These are phyloP conservation scores for Cromileptes altivelis DNA, from an alignment of 2,113 vertebrate genomes.

Conservation along the genomic window DNA sequence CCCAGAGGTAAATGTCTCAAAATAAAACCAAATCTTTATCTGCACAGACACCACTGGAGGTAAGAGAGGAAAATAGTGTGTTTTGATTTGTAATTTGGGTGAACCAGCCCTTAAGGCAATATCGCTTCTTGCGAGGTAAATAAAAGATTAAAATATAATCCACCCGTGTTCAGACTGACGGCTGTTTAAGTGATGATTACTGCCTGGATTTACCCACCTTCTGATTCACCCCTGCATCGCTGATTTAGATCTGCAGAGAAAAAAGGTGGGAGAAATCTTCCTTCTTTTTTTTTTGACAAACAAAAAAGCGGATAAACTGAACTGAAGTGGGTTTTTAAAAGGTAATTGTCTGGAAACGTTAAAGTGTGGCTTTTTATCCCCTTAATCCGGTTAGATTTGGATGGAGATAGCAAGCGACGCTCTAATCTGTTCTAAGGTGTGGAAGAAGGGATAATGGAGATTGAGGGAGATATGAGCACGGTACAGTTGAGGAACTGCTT, in stretches of 20 bases:
- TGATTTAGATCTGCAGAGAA: conserved; percentile 53
- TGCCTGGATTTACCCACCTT: conserved; percentile 62
- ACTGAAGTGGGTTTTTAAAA: conserved; percentile 63
- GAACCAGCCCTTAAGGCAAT: conserved; percentile 36
- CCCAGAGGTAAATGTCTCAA: not conserved
- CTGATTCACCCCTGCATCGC: conserved; percentile 41
- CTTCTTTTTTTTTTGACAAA: conserved; percentile 6
- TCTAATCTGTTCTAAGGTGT: conserved; percentile 80
- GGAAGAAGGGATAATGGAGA: conserved; percentile 76
- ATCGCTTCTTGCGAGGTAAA: conserved; percentile 42
- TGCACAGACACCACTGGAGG: not conserved
- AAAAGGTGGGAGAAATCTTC: conserved; percentile 57
- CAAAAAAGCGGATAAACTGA: conserved; percentile 45
- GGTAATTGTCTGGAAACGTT: conserved; percentile 79
- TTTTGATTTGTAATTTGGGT: conserved; percentile 51
- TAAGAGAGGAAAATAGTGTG: not conserved
- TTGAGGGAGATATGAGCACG: conserved; percentile 54
- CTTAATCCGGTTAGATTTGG: conserved; percentile 80
- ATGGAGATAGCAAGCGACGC: conserved; percentile 61
- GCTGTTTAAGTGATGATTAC: conserved; percentile 63
- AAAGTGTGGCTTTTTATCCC: conserved; percentile 70
- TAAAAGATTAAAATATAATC: conserved; percentile 68
- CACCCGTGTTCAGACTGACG: conserved; percentile 50
- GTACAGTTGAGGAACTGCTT: conserved; percentile 23
- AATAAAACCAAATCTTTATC: not conserved